phyloP scores from a whole-genome alignment of 2,797 vertebrate genomes.

The Galagoides demidoff region DNA sequence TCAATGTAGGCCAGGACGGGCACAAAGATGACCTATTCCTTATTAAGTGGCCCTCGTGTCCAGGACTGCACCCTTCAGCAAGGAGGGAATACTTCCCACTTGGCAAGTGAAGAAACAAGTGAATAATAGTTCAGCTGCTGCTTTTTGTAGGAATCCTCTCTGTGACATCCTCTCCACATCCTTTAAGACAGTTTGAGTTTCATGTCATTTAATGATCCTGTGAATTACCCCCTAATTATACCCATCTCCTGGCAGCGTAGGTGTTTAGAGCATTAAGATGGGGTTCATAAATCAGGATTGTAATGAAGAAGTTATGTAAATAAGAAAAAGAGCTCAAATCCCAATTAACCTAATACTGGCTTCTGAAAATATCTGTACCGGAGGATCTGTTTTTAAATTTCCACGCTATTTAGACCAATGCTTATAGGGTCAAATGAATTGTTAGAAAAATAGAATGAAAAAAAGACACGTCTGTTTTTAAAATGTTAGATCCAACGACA shows the following conservation, averaged over 20 bases:
- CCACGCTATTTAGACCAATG: background rate
- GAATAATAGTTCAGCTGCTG: background rate
- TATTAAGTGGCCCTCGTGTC: background rate
- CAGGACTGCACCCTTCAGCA: background rate
- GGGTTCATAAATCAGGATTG: background rate
- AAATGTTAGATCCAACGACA: background rate
- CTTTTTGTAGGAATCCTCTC: background rate
- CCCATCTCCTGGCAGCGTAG: background rate
- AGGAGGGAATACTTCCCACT: background rate
- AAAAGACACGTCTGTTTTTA: background rate
- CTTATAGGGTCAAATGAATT: conserved; percentile 29
- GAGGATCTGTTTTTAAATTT: background rate
- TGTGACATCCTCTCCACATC: background rate
- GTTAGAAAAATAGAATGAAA: background rate
- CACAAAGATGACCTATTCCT: background rate
- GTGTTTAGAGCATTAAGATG: background rate
- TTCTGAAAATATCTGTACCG: conserved; percentile 13
- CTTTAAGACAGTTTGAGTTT: conserved; percentile 38
- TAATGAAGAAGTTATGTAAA: conserved; percentile 44
- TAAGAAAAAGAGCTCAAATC: conserved; percentile 23
- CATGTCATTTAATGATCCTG: background rate
- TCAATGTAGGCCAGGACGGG: background rate
- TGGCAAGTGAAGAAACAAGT: background rate
- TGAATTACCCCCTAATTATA: background rate
- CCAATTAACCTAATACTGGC: background rate